Base-by-base conservation (phyloP, 2,888 invertebrate genomes). In the Camptogramma bilineatum region DNA sequence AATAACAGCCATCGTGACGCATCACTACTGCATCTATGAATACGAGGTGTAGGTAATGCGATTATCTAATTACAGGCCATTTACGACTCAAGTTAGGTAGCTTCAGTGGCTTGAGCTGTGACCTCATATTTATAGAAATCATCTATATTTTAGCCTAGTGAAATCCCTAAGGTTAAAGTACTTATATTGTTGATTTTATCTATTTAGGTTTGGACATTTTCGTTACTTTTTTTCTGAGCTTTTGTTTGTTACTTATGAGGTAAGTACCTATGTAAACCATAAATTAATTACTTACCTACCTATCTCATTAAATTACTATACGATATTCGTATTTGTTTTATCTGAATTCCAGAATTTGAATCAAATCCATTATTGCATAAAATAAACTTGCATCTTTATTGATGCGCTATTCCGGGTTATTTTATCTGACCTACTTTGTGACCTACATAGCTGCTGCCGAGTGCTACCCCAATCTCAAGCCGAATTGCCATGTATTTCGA, bases 371-470 rank as follows among this genome's bases (percentile, higher is more conserved):
- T 17, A 16, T 44, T 44, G 39, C 39, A 39, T 39, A 39, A 39
- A 39, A 39, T 34, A 42, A 39, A 57, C 67, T 59, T 66, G 65
- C 64, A 69, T 64, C 57, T 67, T 68, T 66, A 55, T 68, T 64
- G 63, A 69, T 67, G 66, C 69, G 65, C 69, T 70, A 69, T 71
- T 72, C 73, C 71, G 63, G 70, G 63, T 80, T 78, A 76, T 75
- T 76, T 80, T 77, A 76, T 75, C 76, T 84, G 85, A 86, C 86
- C 86, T 84, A 85, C 77, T 82, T 86, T 80, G 74, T 81, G 81
- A 85, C 82, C 85, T 83, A 84, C 78, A 72, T 71, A 69, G 62
- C 52, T 53, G 52, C 60, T 65, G 46, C 52, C 34, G 62, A 66
- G 61, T 50, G 54, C 62, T 52, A 54, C 51, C 58, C 58, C 54